These are phyloP conservation scores for Ceratoteleas bidentatus DNA, from an alignment of 1,140 invertebrate genomes.

Conservation along the genomic window DNA sequence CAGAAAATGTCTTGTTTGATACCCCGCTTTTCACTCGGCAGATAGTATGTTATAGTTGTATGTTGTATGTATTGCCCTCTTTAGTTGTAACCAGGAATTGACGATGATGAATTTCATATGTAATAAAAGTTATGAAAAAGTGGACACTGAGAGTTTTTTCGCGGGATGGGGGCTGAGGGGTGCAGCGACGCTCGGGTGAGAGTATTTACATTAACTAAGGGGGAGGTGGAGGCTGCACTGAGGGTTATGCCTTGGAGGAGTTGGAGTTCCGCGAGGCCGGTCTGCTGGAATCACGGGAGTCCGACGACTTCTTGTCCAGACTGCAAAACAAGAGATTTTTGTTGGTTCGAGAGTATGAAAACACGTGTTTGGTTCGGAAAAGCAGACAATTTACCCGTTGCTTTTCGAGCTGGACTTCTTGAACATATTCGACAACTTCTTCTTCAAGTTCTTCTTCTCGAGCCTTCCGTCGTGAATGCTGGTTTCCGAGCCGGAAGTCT, in stretches of 20 bases:
- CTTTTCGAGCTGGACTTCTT: conserved; percentile 85
- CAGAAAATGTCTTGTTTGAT: conserved; percentile 33
- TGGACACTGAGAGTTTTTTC: background rate
- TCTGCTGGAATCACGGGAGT: conserved; percentile 73
- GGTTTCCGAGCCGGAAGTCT: conserved; percentile 90
- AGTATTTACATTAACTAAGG: conserved; percentile 49
- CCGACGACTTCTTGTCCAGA: conserved; percentile 72
- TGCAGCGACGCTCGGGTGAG: background rate
- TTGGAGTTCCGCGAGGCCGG: conserved; percentile 77
- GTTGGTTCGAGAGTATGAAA: no score
- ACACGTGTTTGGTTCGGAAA: no score
- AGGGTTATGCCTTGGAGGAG: conserved; percentile 66
- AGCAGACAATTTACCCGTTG: conserved; percentile 83
- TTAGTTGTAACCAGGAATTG: conserved; percentile 55
- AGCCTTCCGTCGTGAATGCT: conserved; percentile 85
- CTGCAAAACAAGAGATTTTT: conserved; percentile 60
- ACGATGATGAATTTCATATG: conserved; percentile 65
- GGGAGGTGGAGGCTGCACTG: background rate
- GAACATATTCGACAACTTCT: conserved; percentile 91
- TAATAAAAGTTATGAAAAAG: conserved; percentile 60
- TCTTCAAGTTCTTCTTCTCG: conserved; percentile 89
- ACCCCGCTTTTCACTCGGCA: conserved; percentile 39
- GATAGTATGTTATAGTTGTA: conserved; percentile 54
- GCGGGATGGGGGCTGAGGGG: conserved; percentile 1
- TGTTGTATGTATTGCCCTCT: conserved; percentile 55